Evolutionary conservation across 2,888 invertebrate genomes (phyloP), one percentile per base, ranked within the genome.

Genomic region (Galerucella pusilla): DNA sequence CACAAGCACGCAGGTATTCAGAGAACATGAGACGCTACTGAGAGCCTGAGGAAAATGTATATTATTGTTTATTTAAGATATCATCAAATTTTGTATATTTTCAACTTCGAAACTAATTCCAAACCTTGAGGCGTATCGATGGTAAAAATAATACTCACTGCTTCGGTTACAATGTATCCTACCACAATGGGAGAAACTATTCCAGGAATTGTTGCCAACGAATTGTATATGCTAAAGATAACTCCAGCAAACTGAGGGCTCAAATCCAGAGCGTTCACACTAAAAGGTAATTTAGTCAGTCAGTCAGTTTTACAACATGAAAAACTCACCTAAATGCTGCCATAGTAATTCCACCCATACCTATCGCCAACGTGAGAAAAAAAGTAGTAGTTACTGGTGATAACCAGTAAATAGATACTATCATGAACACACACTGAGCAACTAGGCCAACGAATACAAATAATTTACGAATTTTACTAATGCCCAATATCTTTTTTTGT

Each of bases 371-470:
- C 0, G 79, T 79, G 10, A 81, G 57, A 66, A 80, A 81, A 14
- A 75, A 69, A 7, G 76, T 76, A 0, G 79, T 78, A 25, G 75
- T 79, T 25, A 79, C 61, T 25, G 94, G 91, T 2, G 92, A 90
- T 49, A 91, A 86, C 1, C 94, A 88, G 84, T 94, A 94, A 2
- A 95, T 95, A 7, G 96, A 94, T 0, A 92, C 89, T 70, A 95
- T 88, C 94, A 97, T 95, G 87, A 97, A 97, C 59, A 96, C 88
- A 0, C 96, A 94, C 90, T 97, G 96, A 0, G 88, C 86, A 68
- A 93, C 80, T 83, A 95, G 95, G 2, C 94, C 94, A 28, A 90
- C 90, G 82, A 93, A 93, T 79, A 93, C 94, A 85, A 94, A 94
- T 16, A 82, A 75, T 78, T 90, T 91, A 76, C 91, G 85, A 10